These are phyloP conservation scores for Hemichromis elongatus DNA, from an alignment of 2,113 vertebrate genomes.

Conservation along the genomic window DNA sequence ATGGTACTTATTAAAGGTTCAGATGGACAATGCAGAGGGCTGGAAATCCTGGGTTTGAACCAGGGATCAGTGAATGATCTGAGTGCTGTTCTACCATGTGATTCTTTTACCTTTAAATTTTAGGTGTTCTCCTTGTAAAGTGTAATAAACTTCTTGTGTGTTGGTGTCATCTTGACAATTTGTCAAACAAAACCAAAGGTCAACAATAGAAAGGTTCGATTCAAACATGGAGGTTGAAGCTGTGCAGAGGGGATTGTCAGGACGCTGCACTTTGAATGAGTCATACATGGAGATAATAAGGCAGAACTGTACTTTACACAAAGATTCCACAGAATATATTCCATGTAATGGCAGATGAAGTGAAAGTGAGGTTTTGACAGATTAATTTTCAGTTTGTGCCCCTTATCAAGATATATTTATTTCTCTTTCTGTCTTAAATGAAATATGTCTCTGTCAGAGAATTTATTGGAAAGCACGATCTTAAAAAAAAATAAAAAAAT, in stretches of 20 bases:
- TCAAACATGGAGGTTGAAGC: background rate
- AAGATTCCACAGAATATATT: background rate
- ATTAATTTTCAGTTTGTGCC: background rate
- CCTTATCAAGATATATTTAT: background rate
- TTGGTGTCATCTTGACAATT: background rate
- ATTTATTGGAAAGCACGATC: background rate
- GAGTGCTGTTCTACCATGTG: background rate
- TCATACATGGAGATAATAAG: slow-evolving; percentile 1
- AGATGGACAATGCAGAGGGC: background rate
- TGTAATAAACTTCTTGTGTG: background rate
- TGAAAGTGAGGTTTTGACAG: background rate
- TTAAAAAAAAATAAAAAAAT: background rate
- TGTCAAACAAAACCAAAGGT: background rate
- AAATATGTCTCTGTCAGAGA: background rate
- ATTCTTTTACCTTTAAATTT: background rate
- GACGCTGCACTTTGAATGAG: background rate
- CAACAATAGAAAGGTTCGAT: background rate
- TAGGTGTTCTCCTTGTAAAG: background rate
- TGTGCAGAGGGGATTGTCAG: background rate
- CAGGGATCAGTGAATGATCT: background rate
- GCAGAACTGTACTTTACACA: background rate
- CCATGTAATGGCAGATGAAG: background rate
- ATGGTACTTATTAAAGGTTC: background rate
- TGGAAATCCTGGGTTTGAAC: background rate
- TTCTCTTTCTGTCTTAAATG: background rate